Evolutionary conservation across 2,888 invertebrate species (phyloP), one percentile per base, ranked within the genome.

Genomic region (Cephus runcator): DNA sequence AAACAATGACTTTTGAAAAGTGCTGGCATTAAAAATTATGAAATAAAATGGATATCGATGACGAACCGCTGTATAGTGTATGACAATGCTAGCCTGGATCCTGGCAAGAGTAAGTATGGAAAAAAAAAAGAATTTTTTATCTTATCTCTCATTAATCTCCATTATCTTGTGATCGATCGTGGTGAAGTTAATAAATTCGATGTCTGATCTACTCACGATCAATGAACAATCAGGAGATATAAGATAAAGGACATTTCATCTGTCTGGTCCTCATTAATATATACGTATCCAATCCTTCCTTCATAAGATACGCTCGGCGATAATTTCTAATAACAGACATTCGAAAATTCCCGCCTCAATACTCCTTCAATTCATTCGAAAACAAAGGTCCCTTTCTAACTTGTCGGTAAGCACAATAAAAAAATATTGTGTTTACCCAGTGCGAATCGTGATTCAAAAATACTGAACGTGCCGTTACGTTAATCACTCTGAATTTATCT

Each of bases 241-340:
- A 77, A 78, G 79, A 75, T 80, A 81, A 76, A 75, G 79, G 77
- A 81, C 71, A 78, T 80, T 77, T 75, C 75, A 79, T 77, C 78
- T 80, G 79, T 81, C 80, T 80, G 77, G 81, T 82, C 77, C 77
- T 79, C 75, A 40, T 76, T 77, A 30, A 69, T 75, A 69, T 34
- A 75, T 34, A 73, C 35, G 31, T 75, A 56, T 69, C 56, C 34
- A 30, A 12, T 76, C 69, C 34, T 77, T 74, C 36, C 69, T 68
- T 79, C 69, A 12, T 71, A 76, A 75, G 74, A 81, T 78, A 40
- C n/a, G 30, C 56, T 33, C 77, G 81, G 80, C 77, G 75, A 81
- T 77, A 56, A 36, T 74, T 75, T 30, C 40, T 73, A 11, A 71
- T 73, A 33, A 73, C 34, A 23, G 73, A 73, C 34, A 77, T 69